Evolutionary conservation across 2,888 invertebrate species (phyloP).

Genomic region (Rapana venosa): DNA sequence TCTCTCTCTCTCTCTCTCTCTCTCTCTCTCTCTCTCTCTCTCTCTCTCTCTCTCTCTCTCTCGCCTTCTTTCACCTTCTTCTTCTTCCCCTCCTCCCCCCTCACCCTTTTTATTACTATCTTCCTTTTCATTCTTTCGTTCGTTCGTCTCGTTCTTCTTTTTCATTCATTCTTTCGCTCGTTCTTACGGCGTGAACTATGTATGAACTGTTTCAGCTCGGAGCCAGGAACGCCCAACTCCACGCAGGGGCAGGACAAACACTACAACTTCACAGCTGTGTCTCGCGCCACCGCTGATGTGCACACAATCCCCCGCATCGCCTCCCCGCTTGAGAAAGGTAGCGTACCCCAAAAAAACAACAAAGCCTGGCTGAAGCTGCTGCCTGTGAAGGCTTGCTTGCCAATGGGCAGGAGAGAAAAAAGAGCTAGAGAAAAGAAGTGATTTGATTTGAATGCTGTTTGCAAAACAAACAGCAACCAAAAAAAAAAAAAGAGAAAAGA

Average conservation of each 20-base stretch:
- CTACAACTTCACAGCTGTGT: constrained; percentile 60
- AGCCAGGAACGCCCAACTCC: constrained; percentile 70
- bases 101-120: constrained; percentile 6
- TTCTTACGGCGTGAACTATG: neutral
- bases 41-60: constrained; percentile 19
- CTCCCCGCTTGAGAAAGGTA: constrained; percentile 68
- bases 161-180: neutral
- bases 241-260: constrained; percentile 55
- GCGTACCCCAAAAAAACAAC: neutral
- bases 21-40: constrained; percentile 27
- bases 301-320: constrained; percentile 56
- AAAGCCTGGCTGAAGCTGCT: neutral
- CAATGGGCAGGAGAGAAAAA: too few species aligned
- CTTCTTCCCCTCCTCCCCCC: neutral
- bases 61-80: neutral
- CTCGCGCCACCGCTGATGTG: constrained; percentile 57
- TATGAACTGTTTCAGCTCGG: constrained; percentile 64
- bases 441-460: too few species aligned
- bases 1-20: constrained; percentile 1
- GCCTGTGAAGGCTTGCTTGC: too few species aligned
- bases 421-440: too few species aligned
- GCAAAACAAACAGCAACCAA: too few species aligned
- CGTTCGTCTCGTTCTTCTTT: neutral
- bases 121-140: neutral
- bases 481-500: too few species aligned